Conservation (phyloP, 2,888 invertebrate genomes). For the Nephrotoma guestfalica region DNA sequence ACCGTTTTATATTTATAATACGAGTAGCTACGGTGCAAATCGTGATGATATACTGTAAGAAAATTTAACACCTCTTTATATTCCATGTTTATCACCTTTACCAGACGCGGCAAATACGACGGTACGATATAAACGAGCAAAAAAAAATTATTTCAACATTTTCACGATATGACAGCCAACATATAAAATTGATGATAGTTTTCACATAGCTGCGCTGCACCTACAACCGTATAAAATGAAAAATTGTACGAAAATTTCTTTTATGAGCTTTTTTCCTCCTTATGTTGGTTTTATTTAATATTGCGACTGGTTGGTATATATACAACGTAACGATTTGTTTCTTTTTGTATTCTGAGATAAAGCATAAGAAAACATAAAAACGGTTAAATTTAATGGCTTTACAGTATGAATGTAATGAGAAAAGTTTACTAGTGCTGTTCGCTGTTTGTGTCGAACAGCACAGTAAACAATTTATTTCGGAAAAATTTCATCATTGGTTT, state of each 20-base stretch:
- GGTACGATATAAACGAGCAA: background rate
- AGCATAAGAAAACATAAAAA: background rate
- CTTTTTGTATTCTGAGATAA: background rate
- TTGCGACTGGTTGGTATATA: too few species aligned
- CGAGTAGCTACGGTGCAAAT: background rate
- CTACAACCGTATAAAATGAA: background rate
- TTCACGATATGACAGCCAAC: background rate
- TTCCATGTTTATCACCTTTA: too few species aligned
- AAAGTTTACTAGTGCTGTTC: background rate
- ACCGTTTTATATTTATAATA: background rate
- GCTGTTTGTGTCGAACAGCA: background rate
- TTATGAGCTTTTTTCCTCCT: too few species aligned
- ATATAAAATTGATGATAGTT: background rate
- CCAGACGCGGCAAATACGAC: too few species aligned
- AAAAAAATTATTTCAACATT: background rate
- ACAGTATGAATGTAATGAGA: background rate
- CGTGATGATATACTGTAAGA: background rate
- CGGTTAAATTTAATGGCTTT: background rate
- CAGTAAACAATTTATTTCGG: background rate
- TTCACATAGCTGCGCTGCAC: background rate
- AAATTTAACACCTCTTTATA: background rate
- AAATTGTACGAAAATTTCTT: background rate
- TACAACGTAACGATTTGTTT: too few species aligned
- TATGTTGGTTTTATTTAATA: too few species aligned
- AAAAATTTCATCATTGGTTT: background rate